phyloP scores from a whole-genome alignment of 1,140 invertebrate species.

The Drosophila sp. region DNA sequence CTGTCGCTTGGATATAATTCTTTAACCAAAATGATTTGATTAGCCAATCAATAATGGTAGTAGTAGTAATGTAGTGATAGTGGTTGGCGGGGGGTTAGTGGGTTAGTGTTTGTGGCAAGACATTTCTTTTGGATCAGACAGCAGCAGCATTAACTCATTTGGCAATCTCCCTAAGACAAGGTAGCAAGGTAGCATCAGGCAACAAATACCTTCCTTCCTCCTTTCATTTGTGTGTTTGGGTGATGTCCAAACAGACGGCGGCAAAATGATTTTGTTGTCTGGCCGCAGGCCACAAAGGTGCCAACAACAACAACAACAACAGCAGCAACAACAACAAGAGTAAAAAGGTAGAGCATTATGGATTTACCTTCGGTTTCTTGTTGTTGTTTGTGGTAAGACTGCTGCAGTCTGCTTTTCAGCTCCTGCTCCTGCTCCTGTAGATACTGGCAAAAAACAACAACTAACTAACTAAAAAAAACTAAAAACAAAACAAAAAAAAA shows the following conservation, averaged over 20 bases:
- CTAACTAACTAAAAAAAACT: too few species aligned
- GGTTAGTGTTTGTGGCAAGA: too few species aligned
- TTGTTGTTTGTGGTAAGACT: constrained; percentile 10
- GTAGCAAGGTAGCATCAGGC: too few species aligned
- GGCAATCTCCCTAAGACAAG: neutral
- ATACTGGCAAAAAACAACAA: constrained; percentile 54
- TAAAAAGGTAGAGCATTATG: constrained; percentile 59
- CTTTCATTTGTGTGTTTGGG: neutral
- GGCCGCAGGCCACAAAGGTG: constrained; percentile 79
- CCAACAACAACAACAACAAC: constrained; percentile 61
- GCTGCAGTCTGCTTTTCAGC: constrained; percentile 22
- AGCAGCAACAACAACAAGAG: constrained; percentile 12
- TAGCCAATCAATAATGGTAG: constrained; percentile 78
- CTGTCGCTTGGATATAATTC: constrained; percentile 47
- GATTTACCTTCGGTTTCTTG: constrained; percentile 58
- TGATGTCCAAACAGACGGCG: constrained; percentile 66
- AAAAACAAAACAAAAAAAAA: neutral
- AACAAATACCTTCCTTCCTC: neutral
- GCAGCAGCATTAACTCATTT: neutral
- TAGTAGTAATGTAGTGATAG: neutral
- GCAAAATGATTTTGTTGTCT: constrained; percentile 83
- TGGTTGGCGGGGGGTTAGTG: neutral
- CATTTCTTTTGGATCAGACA: too few species aligned
- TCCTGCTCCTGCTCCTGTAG: constrained; percentile 61
- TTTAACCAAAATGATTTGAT: constrained; percentile 71